Evolutionary conservation across 2,888 invertebrate species (phyloP), one percentile per base, ranked within the genome.

Genomic region (Papilio protenor): DNA sequence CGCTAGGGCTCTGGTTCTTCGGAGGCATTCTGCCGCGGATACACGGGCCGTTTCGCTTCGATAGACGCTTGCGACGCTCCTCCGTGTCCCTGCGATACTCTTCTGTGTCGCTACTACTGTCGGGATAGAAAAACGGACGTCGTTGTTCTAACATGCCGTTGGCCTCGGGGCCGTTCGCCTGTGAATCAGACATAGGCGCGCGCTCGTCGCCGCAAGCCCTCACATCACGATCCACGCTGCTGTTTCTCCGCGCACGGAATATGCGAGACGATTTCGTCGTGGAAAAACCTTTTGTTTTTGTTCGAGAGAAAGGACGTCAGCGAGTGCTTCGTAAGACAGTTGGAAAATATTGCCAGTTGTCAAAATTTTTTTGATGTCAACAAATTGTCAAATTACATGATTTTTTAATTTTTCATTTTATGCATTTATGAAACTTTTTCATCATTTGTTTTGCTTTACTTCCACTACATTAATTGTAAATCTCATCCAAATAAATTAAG

Each of bases 81-180:
- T 96, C 96, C 84, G 83, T 86, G 82, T 94, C 94, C 86, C 96
- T 96, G 84, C 96, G 95, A 85, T 97, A 97, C 88, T 98, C 98
- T 90, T 98, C 98, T 33, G 97, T 97, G 88, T 98, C 98, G 86
- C 98, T 98, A 89, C 98, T 98, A 87, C 97, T 97, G 86, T 97
- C 97, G 80, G 92, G 91, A 79, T 93, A 94, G 85, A 94, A 92
- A 83, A 94, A 95, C n/a, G 90, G 88, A 84, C 94, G 88, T 80
- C 92, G 86, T 70, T 84, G 84, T 78, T 92, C 93, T 82, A 80
- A 81, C 85, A 85, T 85, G 84, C 78, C 78, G 78, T 78, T 78
- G 89, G 92, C 93, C 92, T 92, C 90, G 47, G 84, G 90, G 88
- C 90, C 92, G 81, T 87, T 87, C 33, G 84, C 85, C 88, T 92